phyloP scores from a whole-genome alignment of 1,140 invertebrate genomes.

The Drosophila yakuba region DNA sequence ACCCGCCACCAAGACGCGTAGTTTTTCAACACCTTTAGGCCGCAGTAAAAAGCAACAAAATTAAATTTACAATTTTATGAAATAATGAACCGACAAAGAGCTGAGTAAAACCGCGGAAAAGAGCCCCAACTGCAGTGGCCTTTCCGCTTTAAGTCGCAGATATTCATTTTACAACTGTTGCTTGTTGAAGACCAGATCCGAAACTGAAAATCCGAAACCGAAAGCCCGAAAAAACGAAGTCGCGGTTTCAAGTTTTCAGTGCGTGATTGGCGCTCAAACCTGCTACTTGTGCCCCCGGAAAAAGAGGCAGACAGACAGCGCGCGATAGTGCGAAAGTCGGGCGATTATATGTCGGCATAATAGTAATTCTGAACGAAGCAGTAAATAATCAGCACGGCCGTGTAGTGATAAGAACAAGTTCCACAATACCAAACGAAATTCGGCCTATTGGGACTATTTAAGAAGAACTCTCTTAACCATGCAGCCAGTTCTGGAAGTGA shows the following conservation, averaged over 20 bases:
- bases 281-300: slow-evolving; percentile 56
- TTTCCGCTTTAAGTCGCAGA: slow-evolving; percentile 26
- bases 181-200: slow-evolving; percentile 45
- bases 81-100: slow-evolving; percentile 61
- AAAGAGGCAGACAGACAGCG: slow-evolving; percentile 28
- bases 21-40: slow-evolving; percentile 64
- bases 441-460: slow-evolving; percentile 13
- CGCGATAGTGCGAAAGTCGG: slow-evolving; percentile 12
- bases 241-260: slow-evolving; percentile 45
- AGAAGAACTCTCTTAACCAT: slow-evolving; percentile 46
- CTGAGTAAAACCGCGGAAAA: slow-evolving; percentile 38
- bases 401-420: slow-evolving; percentile 33
- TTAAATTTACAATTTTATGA: slow-evolving; percentile 54
- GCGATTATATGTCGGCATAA: slow-evolving; percentile 1
- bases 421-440: slow-evolving; percentile 23
- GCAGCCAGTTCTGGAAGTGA: slow-evolving; percentile 68
- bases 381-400: slow-evolving; percentile 19
- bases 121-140: slow-evolving; percentile 42
- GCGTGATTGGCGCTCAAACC: slow-evolving; percentile 70
- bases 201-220: slow-evolving; percentile 31
- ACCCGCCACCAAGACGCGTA: slow-evolving; percentile 6
- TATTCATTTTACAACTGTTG: slow-evolving; percentile 34
- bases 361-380: slow-evolving; percentile 3
- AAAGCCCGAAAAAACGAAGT: slow-evolving; percentile 25
- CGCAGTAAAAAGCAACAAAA: slow-evolving; percentile 30